Evolutionary conservation across 2,888 invertebrate species (phyloP).

Genomic region (Pollenia labialis): DNA sequence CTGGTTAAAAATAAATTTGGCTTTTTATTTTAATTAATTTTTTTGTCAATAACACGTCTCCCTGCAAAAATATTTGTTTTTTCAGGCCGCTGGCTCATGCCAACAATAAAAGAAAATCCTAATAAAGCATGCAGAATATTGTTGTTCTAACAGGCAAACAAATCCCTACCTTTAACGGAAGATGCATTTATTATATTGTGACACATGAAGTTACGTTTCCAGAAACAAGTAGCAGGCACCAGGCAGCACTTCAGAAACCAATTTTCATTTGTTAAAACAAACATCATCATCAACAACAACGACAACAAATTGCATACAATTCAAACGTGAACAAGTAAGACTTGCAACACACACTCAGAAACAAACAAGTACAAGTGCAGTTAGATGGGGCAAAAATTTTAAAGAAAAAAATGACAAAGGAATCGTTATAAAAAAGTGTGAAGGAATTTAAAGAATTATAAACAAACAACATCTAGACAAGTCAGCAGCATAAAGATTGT

Average conservation of each 20-base stretch:
- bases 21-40: not conserved
- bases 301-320: conserved; percentile 39
- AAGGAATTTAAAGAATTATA: conserved; percentile 65
- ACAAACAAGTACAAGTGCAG: conserved; percentile 51
- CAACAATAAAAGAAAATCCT: conserved; percentile 12
- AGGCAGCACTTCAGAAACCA: conserved; percentile 64
- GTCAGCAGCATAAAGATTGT: conserved; percentile 48
- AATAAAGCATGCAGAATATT: not conserved
- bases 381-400: conserved; percentile 7
- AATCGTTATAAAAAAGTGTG: conserved; percentile 62
- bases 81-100: conserved; percentile 9
- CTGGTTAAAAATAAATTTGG: not conserved
- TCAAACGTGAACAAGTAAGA: conserved; percentile 47
- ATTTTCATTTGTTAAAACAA: conserved; percentile 60
- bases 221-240: conserved; percentile 53
- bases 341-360: not conserved
- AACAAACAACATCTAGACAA: conserved; percentile 56
- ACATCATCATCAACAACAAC: conserved; percentile 23
- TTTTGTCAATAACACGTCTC: conserved; percentile 4
- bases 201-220: conserved; percentile 42
- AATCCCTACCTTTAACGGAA: conserved; percentile 48
- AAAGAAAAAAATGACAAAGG: conserved; percentile 18
- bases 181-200: conserved; percentile 53
- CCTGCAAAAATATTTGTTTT: conserved; percentile 8
- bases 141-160: conserved; percentile 21